phyloP scores from a whole-genome alignment of 1,140 invertebrate genomes.

The Camponotus floridanus region DNA sequence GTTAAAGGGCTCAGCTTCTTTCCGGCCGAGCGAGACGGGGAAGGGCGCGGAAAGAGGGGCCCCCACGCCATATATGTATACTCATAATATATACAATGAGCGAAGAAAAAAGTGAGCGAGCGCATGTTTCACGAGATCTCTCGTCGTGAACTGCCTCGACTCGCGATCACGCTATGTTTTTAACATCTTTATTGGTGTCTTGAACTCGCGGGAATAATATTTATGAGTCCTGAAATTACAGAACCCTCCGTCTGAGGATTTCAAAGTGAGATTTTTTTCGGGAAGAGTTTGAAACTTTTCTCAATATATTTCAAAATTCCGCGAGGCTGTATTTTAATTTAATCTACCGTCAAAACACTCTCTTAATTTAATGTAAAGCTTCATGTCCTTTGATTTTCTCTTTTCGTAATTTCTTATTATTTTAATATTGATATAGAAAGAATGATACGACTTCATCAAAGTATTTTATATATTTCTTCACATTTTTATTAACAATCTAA shows the following conservation, averaged over 20 bases:
- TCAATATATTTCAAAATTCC: not conserved
- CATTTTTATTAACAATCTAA: not conserved
- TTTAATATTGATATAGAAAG: not conserved
- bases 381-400: not conserved
- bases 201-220: conserved; percentile 1
- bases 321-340: not conserved
- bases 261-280: too few species aligned
- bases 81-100: not conserved
- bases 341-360: too few species aligned
- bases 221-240: not conserved
- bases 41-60: not conserved
- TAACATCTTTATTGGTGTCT: conserved; percentile 25
- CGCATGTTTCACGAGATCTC: conserved; percentile 41
- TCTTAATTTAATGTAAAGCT: not conserved
- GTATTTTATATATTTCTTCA: not conserved
- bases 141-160: conserved; percentile 25
- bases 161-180: conserved; percentile 30
- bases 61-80: not conserved
- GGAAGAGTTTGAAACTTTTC: not conserved
- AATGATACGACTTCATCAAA: not conserved
- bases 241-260: too few species aligned
- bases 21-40: conserved; percentile 11
- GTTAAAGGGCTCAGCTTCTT: conserved; percentile 59
- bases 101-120: conserved; percentile 35
- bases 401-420: not conserved